Evolutionary conservation across 2,888 invertebrate genomes (phyloP), one percentile per base, ranked within the genome.

Genomic region (Drosophila gaucha): DNA sequence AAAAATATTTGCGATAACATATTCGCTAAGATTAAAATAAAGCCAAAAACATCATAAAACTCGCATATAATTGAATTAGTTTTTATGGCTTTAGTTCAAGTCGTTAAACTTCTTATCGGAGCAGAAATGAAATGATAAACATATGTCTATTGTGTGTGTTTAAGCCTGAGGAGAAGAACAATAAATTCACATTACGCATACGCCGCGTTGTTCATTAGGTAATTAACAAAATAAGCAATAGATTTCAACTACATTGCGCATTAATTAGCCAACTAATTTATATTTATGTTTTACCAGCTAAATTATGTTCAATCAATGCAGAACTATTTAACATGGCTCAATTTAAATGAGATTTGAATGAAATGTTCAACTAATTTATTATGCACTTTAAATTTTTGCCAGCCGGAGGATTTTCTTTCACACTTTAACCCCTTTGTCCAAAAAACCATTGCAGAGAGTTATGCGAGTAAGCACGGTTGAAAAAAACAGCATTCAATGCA

Each of bases 401-500:
- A 18, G 36, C 26, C 0, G 0, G 10, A 12, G n/a, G 9, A 31
- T 9, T 44, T 36, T 20, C 31, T 2, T 16, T 35, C 14, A 14
- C 38, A 31, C 36, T 41, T 64, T n/a, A 41, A 18, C 6, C 3
- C 31, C 14, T 16, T 33, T 33, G n/a, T 0, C 24, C 22, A 10
- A 41, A 62, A 43, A 4, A 9, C 12, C 28, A n/a, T 43, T n/a
- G 18, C 3, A 38, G 24, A n/a, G 38, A 47, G 44, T 26, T 50
- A 49, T 59, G 49, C 78, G 64, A 67, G 56, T 69, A 24, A 2
- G 28, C 47, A 57, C 30, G 46, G 28, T 26, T 46, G 35, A 41
- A 63, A 49, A 55, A 55, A 64, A 20, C 16, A 33, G 46, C 46
- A 75, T 75, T 70, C 50, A 87, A 78, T 73, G 78, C 82, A 85